Percentiles rank a stretch among this genome's conserved stretches.
These are phyloP conservation scores for Cylindroiulus punctatus DNA, from an alignment of 2,888 invertebrate species.

Conservation along the genomic window DNA sequence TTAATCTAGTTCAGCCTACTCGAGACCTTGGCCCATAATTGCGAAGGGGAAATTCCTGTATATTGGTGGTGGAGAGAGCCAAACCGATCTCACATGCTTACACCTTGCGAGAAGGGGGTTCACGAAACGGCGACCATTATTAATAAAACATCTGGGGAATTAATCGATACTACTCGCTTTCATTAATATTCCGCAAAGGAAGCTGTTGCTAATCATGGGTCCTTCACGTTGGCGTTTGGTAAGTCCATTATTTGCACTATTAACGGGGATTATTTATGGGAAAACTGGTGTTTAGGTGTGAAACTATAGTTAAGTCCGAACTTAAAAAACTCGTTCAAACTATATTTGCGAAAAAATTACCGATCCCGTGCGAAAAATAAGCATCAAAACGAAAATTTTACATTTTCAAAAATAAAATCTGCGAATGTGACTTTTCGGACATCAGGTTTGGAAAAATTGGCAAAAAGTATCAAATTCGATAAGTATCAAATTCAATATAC, in stretches of 20 bases:
- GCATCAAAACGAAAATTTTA: too few species aligned
- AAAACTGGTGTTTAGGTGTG: too few species aligned
- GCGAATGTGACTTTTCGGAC: too few species aligned
- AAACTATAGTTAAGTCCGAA: too few species aligned
- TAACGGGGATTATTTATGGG: too few species aligned
- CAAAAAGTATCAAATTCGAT: too few species aligned
- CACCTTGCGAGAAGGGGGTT: slow-evolving; percentile 24
- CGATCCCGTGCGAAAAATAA: too few species aligned
- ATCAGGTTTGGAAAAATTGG: too few species aligned
- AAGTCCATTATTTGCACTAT: neutral
- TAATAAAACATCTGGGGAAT: slow-evolving; percentile 18
- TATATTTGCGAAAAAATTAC: too few species aligned
- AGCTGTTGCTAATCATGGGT: slow-evolving; percentile 10
- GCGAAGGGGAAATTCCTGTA: slow-evolving; percentile 48
- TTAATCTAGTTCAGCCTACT: slow-evolving; percentile 49
- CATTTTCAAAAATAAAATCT: too few species aligned
- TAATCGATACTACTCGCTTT: neutral
- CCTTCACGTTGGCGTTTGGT: slow-evolving; percentile 11
- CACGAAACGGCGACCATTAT: neutral
- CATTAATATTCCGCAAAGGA: neutral
- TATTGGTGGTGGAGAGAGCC: slow-evolving; percentile 24
- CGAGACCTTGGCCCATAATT: slow-evolving; percentile 50
- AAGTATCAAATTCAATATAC: too few species aligned
- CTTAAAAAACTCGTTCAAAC: too few species aligned
- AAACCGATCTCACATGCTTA: slow-evolving; percentile 21